Percentiles rank a stretch among this genome's conserved stretches.
Evolutionary conservation across 2,113 vertebrate genomes (phyloP).

Genomic region (Echinops telfairi): DNA sequence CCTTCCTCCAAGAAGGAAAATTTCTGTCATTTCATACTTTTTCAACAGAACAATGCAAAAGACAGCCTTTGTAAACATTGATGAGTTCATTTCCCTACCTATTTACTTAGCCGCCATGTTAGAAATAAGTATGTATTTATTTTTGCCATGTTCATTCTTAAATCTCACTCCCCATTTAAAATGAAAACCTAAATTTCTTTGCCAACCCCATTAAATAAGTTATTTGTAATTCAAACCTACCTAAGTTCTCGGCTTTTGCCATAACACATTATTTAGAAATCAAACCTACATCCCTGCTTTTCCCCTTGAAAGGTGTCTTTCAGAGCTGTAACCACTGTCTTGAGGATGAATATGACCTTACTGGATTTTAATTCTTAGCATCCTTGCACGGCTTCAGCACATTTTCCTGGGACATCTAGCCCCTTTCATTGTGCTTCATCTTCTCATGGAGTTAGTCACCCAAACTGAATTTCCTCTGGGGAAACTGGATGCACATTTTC

Average conservation of each 20-base stretch:
- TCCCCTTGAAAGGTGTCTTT: neutral
- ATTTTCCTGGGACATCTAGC: conserved; percentile 41
- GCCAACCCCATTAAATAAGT: neutral
- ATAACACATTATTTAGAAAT: neutral
- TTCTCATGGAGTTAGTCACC: conserved; percentile 73
- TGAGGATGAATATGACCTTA: conserved; percentile 54
- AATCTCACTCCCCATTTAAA: conserved; percentile 11
- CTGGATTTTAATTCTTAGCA: conserved; percentile 26
- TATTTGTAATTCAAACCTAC: conserved; percentile 27
- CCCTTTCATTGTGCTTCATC: conserved; percentile 39
- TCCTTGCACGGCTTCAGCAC: conserved; percentile 19
- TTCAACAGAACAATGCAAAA: conserved; percentile 59
- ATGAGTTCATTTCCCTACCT: neutral
- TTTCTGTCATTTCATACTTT: conserved; percentile 59
- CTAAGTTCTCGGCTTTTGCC: neutral
- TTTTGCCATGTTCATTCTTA: conserved; percentile 54
- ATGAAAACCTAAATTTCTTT: neutral
- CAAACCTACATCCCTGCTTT: neutral
- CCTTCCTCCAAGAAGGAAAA: conserved; percentile 54
- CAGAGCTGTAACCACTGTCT: neutral
- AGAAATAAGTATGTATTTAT: neutral
- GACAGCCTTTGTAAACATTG: neutral
- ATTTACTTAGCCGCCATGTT: neutral
- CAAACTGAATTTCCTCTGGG: conserved; percentile 64
- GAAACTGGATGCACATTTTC: conserved; percentile 71